Base-by-base conservation (phyloP, 2,113 vertebrate genomes). In the Pungitius pungitius region DNA sequence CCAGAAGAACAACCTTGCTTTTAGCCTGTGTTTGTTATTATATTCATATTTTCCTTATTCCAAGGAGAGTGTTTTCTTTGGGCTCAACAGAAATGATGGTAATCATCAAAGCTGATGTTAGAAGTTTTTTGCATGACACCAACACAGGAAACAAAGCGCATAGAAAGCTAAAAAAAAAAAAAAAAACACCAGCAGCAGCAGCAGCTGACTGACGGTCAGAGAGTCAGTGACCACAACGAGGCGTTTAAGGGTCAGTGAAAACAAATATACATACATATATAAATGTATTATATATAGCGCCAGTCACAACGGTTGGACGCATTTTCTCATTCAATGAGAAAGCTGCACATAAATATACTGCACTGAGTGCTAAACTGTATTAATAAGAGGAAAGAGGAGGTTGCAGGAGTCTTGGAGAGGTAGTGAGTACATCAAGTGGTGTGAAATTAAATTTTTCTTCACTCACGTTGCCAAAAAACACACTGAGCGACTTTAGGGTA, bases 131-230 rank as follows among this genome's bases (percentile, higher is more conserved):
- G 27, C 18, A 6, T 54, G 51, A 6, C 56, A 37, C n/a, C 49
- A 51, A 5, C 55, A 12, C n/a, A 4, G 56, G 30, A 18, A 33
- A 33, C 40, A n/a, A 70, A 75, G 69, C 37, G 71, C 71, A 75
- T 3, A 43, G 55, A 81, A 56, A 47, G 58, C 61, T 67, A 27
- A 67, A 59, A 73, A 73, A n/a, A n/a, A n/a, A n/a, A n/a, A n/a
- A n/a, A n/a, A n/a, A n/a, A n/a, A n/a, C n/a, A n/a, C n/a, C n/a
- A n/a, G n/a, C 55, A 76, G 42, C 72, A 82, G 69, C 55, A 79
- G n/a, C 45, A 49, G 67, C 66, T 68, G 71, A 75, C 26, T 15
- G 2, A 57, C 13, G 55, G 45, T 66, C 59, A 24, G 62, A 57
- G 0, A 52, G 65, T 74, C 69, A 51, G 52, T 68, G 52, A 22